Conservation (phyloP, 2,113 vertebrate species). For the Mohoua ochrocephala region DNA sequence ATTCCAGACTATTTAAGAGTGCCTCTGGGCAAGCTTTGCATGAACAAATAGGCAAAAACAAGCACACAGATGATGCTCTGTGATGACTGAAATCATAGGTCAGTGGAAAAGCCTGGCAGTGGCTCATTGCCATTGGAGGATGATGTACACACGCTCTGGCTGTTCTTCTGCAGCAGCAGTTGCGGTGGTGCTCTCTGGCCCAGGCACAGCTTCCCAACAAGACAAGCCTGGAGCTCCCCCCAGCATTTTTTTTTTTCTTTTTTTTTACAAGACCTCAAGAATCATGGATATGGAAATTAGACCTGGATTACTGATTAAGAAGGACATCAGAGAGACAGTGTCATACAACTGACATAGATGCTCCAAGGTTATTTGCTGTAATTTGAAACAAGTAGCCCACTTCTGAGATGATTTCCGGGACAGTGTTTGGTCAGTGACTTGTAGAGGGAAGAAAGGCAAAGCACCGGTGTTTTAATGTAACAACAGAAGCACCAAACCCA, state of each 20-base stretch:
- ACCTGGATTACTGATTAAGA: neutral
- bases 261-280: neutral
- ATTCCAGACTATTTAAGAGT: neutral
- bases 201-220: neutral
- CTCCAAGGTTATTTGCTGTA: neutral
- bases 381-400: neutral
- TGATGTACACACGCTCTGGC: fast-evolving
- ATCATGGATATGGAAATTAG: neutral
- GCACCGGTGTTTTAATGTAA: neutral
- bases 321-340: neutral
- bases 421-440: neutral
- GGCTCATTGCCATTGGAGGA: neutral
- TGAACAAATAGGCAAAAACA: constrained; percentile 21
- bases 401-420: neutral
- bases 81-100: constrained; percentile 35
- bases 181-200: neutral
- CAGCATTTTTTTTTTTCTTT: fast-evolving
- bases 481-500: neutral
- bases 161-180: neutral
- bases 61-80: constrained; percentile 32
- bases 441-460: neutral
- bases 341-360: neutral
- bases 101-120: constrained; percentile 5
- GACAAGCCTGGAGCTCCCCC: neutral
- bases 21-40: constrained; percentile 8